Conservation (phyloP, 2,888 invertebrate genomes). For the Brachypterus glaber region DNA sequence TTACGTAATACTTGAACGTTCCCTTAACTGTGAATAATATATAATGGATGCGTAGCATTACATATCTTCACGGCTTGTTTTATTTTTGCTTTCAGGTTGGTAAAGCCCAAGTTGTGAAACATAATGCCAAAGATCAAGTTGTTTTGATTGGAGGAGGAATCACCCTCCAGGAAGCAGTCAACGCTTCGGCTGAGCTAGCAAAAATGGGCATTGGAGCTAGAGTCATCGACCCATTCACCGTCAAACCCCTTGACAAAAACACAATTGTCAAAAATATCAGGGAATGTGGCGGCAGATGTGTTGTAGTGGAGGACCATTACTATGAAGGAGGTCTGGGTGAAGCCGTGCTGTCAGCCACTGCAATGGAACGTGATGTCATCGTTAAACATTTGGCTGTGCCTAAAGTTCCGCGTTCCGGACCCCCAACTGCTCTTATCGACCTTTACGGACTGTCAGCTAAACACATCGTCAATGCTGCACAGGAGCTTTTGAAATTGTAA, state of each 20-base stretch:
- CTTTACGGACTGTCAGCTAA: constrained; percentile 81
- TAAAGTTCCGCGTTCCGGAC: constrained; percentile 86
- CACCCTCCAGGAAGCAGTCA: constrained; percentile 83
- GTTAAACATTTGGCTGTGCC: constrained; percentile 74
- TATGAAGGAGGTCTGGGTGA: constrained; percentile 94
- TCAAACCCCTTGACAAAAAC: constrained; percentile 86
- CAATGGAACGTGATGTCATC: constrained; percentile 57
- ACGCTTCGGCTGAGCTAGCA: constrained; percentile 68
- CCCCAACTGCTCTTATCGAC: constrained; percentile 75
- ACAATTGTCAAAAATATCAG: constrained; percentile 67
- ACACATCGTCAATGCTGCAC: constrained; percentile 62
- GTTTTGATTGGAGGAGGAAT: constrained; percentile 89
- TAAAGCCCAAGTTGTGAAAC: constrained; percentile 67
- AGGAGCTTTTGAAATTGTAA: constrained; percentile 48
- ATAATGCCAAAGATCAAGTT: constrained; percentile 67
- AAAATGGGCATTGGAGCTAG: constrained; percentile 65
- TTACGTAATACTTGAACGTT: too few relatives aligned
- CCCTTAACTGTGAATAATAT: too few relatives aligned
- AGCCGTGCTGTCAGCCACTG: constrained; percentile 77
- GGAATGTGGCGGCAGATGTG: constrained; percentile 67
- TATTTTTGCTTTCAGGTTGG: constrained; percentile 60
- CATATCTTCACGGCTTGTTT: too few relatives aligned
- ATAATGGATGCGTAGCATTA: too few relatives aligned
- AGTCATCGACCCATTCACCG: constrained; percentile 90
- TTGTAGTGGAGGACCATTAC: constrained; percentile 98